These are phyloP conservation scores for Dicranocentrus wangi DNA, from an alignment of 2,888 invertebrate genomes.

Conservation along the genomic window DNA sequence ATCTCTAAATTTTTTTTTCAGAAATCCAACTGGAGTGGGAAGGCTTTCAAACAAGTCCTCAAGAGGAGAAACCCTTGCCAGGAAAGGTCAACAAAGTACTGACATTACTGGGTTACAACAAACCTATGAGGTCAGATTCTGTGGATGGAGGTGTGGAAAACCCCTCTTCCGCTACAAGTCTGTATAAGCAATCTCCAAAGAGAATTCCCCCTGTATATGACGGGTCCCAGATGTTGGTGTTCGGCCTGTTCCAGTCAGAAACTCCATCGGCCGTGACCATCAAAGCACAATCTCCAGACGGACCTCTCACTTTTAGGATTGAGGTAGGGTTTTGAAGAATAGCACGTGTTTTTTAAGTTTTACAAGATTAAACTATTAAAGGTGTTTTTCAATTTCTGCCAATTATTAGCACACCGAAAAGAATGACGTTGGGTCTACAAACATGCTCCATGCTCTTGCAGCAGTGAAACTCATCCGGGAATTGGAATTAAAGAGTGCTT, in stretches of 20 bases:
- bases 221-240: constrained; percentile 71
- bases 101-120: constrained; percentile 72
- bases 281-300: constrained; percentile 70
- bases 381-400: too few relatives aligned
- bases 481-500: constrained; percentile 66
- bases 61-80: not conserved
- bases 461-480: constrained; percentile 68
- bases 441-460: constrained; percentile 69
- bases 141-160: not conserved
- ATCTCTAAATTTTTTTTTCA: too few relatives aligned
- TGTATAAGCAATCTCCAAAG: constrained; percentile 65
- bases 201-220: constrained; percentile 72
- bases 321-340: constrained; percentile 26
- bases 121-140: constrained; percentile 58
- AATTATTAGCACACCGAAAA: constrained; percentile 12
- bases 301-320: constrained; percentile 63
- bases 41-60: constrained; percentile 55
- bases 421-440: constrained; percentile 62
- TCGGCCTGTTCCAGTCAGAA: constrained; percentile 65
- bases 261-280: constrained; percentile 64
- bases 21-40: constrained; percentile 70
- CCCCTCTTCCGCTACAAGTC: not conserved
- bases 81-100: constrained; percentile 65
- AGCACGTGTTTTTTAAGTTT: not conserved
- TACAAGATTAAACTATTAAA: not conserved